Base-by-base conservation (phyloP, 2,888 invertebrate species). In the Julus scandinavius region DNA sequence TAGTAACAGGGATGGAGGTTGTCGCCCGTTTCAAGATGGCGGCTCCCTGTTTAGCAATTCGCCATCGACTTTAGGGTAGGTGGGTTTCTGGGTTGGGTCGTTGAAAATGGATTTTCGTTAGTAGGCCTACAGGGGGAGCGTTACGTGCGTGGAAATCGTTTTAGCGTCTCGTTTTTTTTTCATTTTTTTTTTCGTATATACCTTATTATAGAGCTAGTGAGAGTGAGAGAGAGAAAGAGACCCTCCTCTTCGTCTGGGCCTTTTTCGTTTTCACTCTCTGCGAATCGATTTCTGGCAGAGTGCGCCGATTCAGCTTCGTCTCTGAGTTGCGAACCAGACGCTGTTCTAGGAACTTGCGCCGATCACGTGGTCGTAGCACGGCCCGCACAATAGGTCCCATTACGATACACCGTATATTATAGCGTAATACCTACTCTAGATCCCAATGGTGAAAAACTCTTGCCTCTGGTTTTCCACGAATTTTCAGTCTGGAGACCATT, bases 181-280 rank as follows among this genome's bases (percentile, higher is more conserved):
- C n/a, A 29, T 1, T 45, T 45, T 45, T 45, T 45, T 7, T 5
- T 45, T 7, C 45, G 45, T 7, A 7, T 29, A 29, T 72, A 72
- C 72, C 72, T 72, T 72, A 72, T 72, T 72, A 29, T 29, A 29
- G 29, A 29, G 29, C 29, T 29, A 29, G 29, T 29, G 29, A 29
- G 29, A 50, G 50, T 50, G 50, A 50, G 50, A 1, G 49, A 49
- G 49, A 49, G 49, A 49, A 13, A 54, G 63, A 63, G 72, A 11
- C 72, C 72, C 72, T 72, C 72, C 72, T 72, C 72, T 72, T 72
- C 29, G 72, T 72, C 72, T 72, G 72, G 72, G 72, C 72, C 72
- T 29, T 63, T 63, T 63, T 63, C 58, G 50, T 50, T 49, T 13
- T 7, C 49, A 29, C 29, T 29, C 45, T 7, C 54, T 54, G 3